phyloP scores from a whole-genome alignment of 2,113 vertebrate genomes.

The Himantopus leucocephalus region DNA sequence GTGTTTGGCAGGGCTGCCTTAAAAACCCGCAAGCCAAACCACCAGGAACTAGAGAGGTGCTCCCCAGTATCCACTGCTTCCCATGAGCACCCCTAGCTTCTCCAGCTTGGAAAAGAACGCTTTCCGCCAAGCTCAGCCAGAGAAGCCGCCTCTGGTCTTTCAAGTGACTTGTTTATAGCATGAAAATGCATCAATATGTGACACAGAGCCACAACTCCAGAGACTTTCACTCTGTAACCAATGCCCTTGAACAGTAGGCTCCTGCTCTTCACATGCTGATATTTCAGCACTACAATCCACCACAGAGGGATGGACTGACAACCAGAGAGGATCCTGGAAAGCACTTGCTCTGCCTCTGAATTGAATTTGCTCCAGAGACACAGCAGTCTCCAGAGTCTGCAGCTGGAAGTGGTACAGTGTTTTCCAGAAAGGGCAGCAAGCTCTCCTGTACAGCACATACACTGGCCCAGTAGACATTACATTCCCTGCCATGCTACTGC shows the following conservation, averaged over 20 bases:
- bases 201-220: background rate
- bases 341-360: background rate
- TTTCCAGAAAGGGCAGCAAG: background rate
- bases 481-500: background rate
- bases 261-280: background rate
- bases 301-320: background rate
- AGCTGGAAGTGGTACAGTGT: background rate
- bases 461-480: background rate
- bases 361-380: background rate
- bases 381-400: background rate
- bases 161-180: background rate
- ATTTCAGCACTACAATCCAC: background rate
- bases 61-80: background rate
- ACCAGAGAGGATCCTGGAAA: background rate
- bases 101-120: background rate
- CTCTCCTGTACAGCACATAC: background rate
- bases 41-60: background rate
- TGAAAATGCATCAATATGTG: background rate
- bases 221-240: background rate
- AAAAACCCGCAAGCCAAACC: background rate
- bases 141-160: background rate
- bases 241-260: background rate
- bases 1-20: background rate
- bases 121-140: background rate
- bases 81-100: background rate